phyloP scores from a whole-genome alignment of 2,113 vertebrate species.

The Pterocles gutturalis region DNA sequence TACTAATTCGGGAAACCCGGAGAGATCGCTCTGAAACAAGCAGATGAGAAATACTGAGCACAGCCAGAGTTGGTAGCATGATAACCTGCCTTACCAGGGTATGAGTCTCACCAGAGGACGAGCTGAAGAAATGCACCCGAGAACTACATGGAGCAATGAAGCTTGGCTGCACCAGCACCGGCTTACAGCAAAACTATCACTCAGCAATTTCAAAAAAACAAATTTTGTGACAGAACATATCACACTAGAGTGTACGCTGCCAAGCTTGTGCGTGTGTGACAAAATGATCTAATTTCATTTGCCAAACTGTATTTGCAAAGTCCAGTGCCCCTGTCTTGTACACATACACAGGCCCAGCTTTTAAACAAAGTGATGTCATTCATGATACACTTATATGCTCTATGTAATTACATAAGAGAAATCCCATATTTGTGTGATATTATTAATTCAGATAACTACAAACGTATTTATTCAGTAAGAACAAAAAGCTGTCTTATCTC shows the following conservation, averaged over 20 bases:
- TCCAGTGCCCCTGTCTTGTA: not conserved
- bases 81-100: not conserved
- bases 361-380: not conserved
- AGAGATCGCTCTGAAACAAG: not conserved
- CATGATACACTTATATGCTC: not conserved
- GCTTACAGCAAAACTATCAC: not conserved
- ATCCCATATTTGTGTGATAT: not conserved
- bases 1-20: not conserved
- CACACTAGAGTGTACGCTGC: not conserved
- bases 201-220: not conserved
- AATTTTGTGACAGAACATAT: not conserved
- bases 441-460: not conserved
- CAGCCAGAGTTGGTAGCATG: not conserved
- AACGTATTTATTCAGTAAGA: not conserved
- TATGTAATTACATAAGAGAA: not conserved
- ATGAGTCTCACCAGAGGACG: not conserved
- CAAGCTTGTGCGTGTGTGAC: not conserved
- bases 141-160: not conserved
- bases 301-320: not conserved
- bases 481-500: not conserved
- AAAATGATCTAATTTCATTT: not conserved
- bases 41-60: not conserved
- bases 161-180: not conserved
- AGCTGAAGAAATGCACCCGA: not conserved
- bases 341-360: not conserved